Evolutionary conservation across 2,888 invertebrate species (phyloP).

Genomic region (Aphrophora alni): DNA sequence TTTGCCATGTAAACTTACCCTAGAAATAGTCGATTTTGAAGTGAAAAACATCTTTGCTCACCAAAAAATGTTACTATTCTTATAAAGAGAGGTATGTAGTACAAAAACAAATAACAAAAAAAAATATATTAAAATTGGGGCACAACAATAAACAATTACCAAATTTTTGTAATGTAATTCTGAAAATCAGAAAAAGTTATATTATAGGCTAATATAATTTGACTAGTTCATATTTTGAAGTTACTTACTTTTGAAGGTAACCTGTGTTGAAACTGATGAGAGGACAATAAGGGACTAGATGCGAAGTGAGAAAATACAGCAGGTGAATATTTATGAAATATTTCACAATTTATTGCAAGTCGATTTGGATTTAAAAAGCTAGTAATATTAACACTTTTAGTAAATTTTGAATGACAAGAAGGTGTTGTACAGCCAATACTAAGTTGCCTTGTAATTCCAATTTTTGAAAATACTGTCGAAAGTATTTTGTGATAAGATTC

Average conservation of each 20-base stretch:
- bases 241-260: not conserved
- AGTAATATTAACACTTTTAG: not conserved
- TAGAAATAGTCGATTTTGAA: too few relatives aligned
- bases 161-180: too few relatives aligned
- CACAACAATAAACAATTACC: too few relatives aligned
- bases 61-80: too few relatives aligned
- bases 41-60: too few relatives aligned
- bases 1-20: too few relatives aligned
- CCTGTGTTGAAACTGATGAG: not conserved
- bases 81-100: too few relatives aligned
- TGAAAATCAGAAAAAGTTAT: too few relatives aligned
- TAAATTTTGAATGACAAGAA: not conserved
- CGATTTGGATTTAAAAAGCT: not conserved
- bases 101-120: too few relatives aligned
- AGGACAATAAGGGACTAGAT: not conserved
- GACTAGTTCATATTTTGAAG: too few relatives aligned
- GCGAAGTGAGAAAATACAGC: not conserved
- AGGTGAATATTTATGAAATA: not conserved
- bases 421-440: not conserved
- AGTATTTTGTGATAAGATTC: not conserved
- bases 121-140: too few relatives aligned
- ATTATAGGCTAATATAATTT: too few relatives aligned
- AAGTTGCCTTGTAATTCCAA: not conserved
- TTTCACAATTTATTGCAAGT: not conserved
- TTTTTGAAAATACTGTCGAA: not conserved